A percentile compares a stretch with the other conserved stretches of the same genome.
Evolutionary conservation across 1,140 invertebrate genomes (phyloP).

Genomic region (Plectrocnemia conspersa): DNA sequence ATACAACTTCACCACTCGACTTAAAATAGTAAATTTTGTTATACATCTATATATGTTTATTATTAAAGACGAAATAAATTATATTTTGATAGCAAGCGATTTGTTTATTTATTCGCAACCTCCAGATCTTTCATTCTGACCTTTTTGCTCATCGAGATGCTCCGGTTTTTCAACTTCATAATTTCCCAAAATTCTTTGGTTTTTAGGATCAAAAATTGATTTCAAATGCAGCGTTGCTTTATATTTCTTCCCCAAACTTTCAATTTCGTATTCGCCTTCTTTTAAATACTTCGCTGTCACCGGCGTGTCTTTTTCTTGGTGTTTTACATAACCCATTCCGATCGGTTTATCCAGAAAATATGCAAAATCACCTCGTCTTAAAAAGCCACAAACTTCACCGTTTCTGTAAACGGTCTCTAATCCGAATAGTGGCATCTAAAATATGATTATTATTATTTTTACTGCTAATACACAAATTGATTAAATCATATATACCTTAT

Average conservation of each 20-base stretch:
- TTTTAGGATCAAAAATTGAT: constrained; percentile 75
- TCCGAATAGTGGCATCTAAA: constrained; percentile 69
- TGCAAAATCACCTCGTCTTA: constrained; percentile 75
- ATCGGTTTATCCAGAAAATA: constrained; percentile 68
- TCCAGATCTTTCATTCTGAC: constrained; percentile 48
- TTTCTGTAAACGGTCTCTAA: constrained; percentile 80
- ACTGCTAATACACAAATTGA: constrained; percentile 3
- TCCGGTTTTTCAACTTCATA: constrained; percentile 44
- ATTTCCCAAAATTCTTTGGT: constrained; percentile 45
- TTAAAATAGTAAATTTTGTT: too few relatives aligned
- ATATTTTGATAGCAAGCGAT: too few relatives aligned
- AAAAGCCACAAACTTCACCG: constrained; percentile 67
- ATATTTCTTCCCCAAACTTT: constrained; percentile 69
- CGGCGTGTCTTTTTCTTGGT: constrained; percentile 41
- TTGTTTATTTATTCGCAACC: constrained; percentile 42
- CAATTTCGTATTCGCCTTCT: constrained; percentile 71
- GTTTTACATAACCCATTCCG: constrained; percentile 50
- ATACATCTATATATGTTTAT: too few relatives aligned
- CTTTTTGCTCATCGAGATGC: constrained; percentile 44
- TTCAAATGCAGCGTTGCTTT: constrained; percentile 64
- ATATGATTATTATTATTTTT: constrained; percentile 33
- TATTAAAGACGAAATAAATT: too few relatives aligned
- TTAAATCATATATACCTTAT: constrained; percentile 49
- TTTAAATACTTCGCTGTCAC: constrained; percentile 66
- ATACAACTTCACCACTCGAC: too few relatives aligned